Conservation (phyloP, 2,888 invertebrate genomes). For the Latrodectus elegans region DNA sequence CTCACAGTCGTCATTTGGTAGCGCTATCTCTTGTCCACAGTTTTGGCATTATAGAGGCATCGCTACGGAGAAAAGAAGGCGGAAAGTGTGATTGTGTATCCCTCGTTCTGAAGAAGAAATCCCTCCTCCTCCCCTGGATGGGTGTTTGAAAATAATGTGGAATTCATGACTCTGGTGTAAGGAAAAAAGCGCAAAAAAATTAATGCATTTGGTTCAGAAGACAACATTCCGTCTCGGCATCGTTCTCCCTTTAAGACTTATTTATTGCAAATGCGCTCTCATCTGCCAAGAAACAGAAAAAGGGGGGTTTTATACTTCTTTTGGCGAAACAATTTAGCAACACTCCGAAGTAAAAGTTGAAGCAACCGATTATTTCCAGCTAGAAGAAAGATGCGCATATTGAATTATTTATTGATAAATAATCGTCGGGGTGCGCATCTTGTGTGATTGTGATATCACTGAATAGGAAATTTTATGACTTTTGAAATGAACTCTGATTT, state of each 20-base stretch:
- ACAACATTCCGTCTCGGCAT: background rate
- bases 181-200: constrained; percentile 42
- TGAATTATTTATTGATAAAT: constrained; percentile 3
- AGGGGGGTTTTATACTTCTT: background rate
- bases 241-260: constrained; percentile 32
- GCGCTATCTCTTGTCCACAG: constrained; percentile 68
- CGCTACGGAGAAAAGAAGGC: constrained; percentile 42
- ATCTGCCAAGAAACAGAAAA: background rate
- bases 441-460: too few relatives aligned
- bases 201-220: constrained; percentile 55
- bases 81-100: constrained; percentile 17
- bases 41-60: constrained; percentile 67
- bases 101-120: background rate
- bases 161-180: constrained; percentile 67
- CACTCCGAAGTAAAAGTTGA: background rate
- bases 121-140: constrained; percentile 7
- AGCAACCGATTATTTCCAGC: background rate
- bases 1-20: constrained; percentile 46
- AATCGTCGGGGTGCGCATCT: background rate
- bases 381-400: background rate
- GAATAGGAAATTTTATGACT: too few relatives aligned
- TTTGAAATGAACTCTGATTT: too few relatives aligned
- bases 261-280: constrained; percentile 25
- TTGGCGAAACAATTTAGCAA: too few relatives aligned
- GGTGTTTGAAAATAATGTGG: constrained; percentile 50